These are phyloP conservation scores for Epirrhoe alternata DNA, from an alignment of 2,888 invertebrate species.

Conservation along the genomic window DNA sequence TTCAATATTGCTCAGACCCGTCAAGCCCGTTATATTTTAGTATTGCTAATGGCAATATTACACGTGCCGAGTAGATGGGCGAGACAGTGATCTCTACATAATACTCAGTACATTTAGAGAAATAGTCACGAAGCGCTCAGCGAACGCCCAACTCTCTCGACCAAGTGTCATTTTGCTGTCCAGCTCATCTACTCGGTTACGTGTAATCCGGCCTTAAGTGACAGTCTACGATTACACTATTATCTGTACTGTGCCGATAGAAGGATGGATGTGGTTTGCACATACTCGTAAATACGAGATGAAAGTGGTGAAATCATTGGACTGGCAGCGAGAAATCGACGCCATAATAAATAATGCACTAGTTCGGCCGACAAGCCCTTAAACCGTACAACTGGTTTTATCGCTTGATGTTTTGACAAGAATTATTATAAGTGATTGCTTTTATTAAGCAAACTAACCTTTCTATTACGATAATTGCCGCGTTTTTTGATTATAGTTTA, in stretches of 20 bases:
- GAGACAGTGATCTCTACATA: too few relatives aligned
- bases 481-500: conserved; percentile 31
- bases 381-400: conserved; percentile 67
- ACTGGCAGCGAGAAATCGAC: conserved; percentile 77
- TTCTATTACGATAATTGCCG: conserved; percentile 40
- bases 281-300: conserved; percentile 72
- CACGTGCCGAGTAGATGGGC: too few relatives aligned
- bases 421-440: conserved; percentile 52
- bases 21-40: not conserved
- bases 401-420: conserved; percentile 59
- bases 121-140: too few relatives aligned
- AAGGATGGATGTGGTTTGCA: conserved; percentile 59
- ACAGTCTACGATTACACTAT: conserved; percentile 10
- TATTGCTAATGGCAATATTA: not conserved
- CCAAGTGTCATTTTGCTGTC: not conserved
- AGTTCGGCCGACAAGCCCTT: conserved; percentile 76
- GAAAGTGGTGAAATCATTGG: conserved; percentile 83
- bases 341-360: conserved; percentile 82
- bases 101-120: too few relatives aligned
- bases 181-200: not conserved
- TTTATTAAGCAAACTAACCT: conserved; percentile 35
- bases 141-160: too few relatives aligned
- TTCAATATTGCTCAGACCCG: not conserved
- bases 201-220: not conserved
- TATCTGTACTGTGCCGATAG: conserved; percentile 37